These are phyloP conservation scores for Phyllostomus discolor DNA, from an alignment of 2,113 vertebrate species.

Conservation along the genomic window DNA sequence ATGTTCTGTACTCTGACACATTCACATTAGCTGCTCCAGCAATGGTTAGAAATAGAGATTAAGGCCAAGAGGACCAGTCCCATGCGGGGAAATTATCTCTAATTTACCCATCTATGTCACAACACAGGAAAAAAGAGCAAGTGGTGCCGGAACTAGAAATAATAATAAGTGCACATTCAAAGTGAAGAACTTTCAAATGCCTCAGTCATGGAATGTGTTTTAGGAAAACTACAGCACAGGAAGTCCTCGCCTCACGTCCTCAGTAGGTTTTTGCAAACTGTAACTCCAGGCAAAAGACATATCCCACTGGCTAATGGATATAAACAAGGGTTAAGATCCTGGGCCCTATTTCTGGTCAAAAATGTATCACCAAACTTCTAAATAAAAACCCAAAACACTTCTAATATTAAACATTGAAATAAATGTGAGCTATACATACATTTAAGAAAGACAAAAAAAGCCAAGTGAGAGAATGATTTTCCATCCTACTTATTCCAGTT, in stretches of 20 bases:
- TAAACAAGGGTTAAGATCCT: neutral
- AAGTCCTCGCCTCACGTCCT: neutral
- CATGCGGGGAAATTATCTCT: neutral
- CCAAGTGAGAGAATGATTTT: neutral
- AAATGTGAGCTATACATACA: neutral
- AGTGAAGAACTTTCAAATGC: neutral
- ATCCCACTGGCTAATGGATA: too few species aligned
- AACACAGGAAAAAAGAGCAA: neutral
- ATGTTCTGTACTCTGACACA: slow-evolving; percentile 36
- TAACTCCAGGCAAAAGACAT: neutral
- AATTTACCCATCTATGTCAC: slow-evolving; percentile 15
- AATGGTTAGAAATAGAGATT: neutral
- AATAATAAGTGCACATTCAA: neutral
- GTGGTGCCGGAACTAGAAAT: neutral
- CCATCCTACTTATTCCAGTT: neutral
- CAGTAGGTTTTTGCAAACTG: neutral
- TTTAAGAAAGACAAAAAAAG: neutral
- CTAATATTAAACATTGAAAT: neutral
- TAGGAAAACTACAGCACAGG: neutral
- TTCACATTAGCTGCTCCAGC: slow-evolving; percentile 2
- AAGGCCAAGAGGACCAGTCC: neutral
- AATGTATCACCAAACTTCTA: neutral
- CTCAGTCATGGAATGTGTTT: neutral
- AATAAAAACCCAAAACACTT: neutral
- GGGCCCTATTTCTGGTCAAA: neutral